Conservation (phyloP, 1,140 invertebrate genomes). For the Dolichoris vasculosae region DNA sequence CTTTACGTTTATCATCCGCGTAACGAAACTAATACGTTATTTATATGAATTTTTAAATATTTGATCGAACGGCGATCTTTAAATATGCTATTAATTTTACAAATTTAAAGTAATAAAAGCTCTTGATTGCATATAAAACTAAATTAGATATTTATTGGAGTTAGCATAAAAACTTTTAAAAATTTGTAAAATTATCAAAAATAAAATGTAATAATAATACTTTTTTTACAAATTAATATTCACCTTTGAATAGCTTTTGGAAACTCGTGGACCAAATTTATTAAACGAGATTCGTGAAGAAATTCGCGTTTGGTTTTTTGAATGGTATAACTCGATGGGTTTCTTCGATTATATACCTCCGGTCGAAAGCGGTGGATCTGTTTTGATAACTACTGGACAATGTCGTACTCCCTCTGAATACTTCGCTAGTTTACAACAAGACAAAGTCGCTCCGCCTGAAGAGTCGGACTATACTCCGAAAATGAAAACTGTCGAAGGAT, state of each 20-base stretch:
- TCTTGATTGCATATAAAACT: no score
- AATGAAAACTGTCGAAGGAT: constrained; percentile 45
- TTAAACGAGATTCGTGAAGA: constrained; percentile 83
- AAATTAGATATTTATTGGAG: no score
- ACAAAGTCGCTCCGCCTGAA: constrained; percentile 25
- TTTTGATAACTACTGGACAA: constrained; percentile 75
- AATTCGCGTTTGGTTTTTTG: constrained; percentile 79
- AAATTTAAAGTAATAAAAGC: no score
- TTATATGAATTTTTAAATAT: no score
- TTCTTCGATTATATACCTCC: constrained; percentile 76
- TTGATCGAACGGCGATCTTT: no score
- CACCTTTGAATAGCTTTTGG: constrained; percentile 62
- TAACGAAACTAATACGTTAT: no score
- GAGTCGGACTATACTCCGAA: constrained; percentile 47
- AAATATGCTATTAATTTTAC: no score
- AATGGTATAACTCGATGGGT: constrained; percentile 76
- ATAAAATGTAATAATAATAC: no score
- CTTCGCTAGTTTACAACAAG: constrained; percentile 47
- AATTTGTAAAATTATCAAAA: background rate
- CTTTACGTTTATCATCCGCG: no score
- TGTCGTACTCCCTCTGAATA: constrained; percentile 75
- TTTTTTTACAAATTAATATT: background rate
- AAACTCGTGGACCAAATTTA: constrained; percentile 76
- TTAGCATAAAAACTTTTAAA: no score
- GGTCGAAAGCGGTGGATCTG: constrained; percentile 74